These are phyloP conservation scores for Peromyscus polionotus DNA, from an alignment of 2,113 vertebrate species.

Conservation along the genomic window DNA sequence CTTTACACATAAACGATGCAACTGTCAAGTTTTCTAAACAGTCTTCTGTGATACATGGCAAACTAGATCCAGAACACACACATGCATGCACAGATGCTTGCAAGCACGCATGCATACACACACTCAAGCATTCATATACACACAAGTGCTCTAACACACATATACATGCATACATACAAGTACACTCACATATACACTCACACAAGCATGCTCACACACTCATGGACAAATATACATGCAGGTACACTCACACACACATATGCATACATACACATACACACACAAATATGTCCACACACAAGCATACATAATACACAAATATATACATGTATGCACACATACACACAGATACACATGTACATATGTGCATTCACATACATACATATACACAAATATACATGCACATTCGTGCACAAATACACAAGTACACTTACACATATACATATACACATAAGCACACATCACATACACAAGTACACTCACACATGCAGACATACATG, in stretches of 20 bases:
- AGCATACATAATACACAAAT: not conserved
- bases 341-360: not conserved
- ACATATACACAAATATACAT: not conserved
- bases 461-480: too few relatives aligned
- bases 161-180: not conserved
- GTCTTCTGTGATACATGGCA: not conserved
- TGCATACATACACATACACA: not conserved
- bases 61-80: not conserved
- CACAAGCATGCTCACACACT: not conserved
- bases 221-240: not conserved
- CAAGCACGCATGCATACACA: too few relatives aligned
- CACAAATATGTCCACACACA: not conserved
- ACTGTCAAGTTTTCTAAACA: conserved; percentile 63
- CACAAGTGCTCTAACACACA: not conserved
- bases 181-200: not conserved
- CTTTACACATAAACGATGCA: conserved; percentile 64
- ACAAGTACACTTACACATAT: not conserved
- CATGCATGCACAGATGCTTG: not conserved
- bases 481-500: not conserved
- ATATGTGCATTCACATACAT: not conserved
- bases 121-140: too few relatives aligned
- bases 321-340: not conserved
- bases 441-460: too few relatives aligned
- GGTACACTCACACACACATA: not conserved
- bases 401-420: not conserved